Percentiles rank a stretch among this genome's conserved stretches.
Evolutionary conservation across 2,888 invertebrate species (phyloP).

Genomic region (Operophtera brumata): DNA sequence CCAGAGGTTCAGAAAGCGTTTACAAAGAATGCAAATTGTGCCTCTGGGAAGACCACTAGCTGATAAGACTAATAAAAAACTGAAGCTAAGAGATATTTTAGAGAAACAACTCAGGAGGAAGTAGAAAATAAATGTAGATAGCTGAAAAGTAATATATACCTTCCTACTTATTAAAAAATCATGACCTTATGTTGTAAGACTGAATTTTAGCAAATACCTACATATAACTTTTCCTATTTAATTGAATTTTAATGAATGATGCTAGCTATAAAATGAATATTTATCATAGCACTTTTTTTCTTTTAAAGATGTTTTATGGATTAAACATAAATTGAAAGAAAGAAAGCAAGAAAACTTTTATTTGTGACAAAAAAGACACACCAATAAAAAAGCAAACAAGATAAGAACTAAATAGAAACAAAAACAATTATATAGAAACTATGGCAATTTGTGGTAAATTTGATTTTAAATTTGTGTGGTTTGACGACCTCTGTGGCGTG

Average conservation of each 20-base stretch:
- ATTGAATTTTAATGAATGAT: not conserved
- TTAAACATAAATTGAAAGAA: too few species aligned
- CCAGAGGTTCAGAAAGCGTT: slow-evolving; percentile 82
- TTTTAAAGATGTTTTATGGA: not conserved
- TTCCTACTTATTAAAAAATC: slow-evolving; percentile 28
- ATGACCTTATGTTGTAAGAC: slow-evolving; percentile 33
- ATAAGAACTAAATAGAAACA: too few species aligned
- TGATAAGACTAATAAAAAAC: slow-evolving; percentile 69
- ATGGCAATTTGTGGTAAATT: too few species aligned
- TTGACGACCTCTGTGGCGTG: too few species aligned
- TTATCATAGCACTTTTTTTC: not conserved
- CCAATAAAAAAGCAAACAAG: too few species aligned
- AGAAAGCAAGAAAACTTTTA: too few species aligned
- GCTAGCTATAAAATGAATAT: slow-evolving; percentile 3
- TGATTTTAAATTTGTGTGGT: too few species aligned
- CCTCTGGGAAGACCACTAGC: slow-evolving; percentile 79
- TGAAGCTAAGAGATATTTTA: slow-evolving; percentile 65
- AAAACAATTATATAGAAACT: too few species aligned
- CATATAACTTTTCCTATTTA: not conserved
- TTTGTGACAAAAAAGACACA: too few species aligned
- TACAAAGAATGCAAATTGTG: slow-evolving; percentile 83
- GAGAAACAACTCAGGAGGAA: slow-evolving; percentile 63
- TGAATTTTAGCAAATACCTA: slow-evolving; percentile 26
- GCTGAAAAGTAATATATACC: slow-evolving; percentile 4
- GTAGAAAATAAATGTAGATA: slow-evolving; percentile 29